A percentile compares a stretch with the other conserved stretches of the same genome.
These are phyloP conservation scores for Ctenopoma multispine DNA, from an alignment of 2,797 vertebrate species.

Conservation along the genomic window DNA sequence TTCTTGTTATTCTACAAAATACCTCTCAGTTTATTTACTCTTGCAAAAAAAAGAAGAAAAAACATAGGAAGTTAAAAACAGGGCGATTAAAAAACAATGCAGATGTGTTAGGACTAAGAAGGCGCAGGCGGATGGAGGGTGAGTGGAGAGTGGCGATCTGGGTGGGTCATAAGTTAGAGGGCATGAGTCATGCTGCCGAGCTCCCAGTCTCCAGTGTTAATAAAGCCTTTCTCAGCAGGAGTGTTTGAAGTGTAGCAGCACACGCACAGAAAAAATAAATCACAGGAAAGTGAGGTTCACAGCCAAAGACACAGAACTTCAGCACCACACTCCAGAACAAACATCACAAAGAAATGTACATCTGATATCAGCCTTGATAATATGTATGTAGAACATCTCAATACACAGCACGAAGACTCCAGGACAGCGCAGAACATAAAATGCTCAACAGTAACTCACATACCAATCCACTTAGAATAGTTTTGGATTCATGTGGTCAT, in stretches of 20 bases:
- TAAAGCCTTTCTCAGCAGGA: constrained; percentile 64
- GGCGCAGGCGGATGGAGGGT: neutral
- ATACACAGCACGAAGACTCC: neutral
- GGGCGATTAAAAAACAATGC: neutral
- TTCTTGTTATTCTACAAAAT: constrained; percentile 18
- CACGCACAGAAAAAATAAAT: constrained; percentile 64
- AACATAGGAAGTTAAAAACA: constrained; percentile 7
- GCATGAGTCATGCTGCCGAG: constrained; percentile 57
- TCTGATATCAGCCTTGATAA: neutral
- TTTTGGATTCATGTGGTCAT: neutral
- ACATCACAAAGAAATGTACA: neutral
- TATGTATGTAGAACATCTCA: neutral
- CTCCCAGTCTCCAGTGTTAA: constrained; percentile 45
- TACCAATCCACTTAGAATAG: neutral
- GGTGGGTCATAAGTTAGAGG: constrained; percentile 48
- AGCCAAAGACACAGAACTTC: constrained; percentile 25
- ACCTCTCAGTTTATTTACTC: neutral
- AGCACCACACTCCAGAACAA: neutral
- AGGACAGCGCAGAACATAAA: neutral
- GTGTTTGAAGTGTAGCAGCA: constrained; percentile 63
- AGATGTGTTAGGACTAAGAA: neutral
- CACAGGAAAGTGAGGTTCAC: constrained; percentile 16
- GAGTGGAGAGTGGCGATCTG: constrained; percentile 1
- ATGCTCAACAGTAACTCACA: neutral
- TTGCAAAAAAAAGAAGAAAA: constrained; percentile 7